phyloP scores from a whole-genome alignment of 2,113 vertebrate genomes.

The Phrynosoma blainvillii region DNA sequence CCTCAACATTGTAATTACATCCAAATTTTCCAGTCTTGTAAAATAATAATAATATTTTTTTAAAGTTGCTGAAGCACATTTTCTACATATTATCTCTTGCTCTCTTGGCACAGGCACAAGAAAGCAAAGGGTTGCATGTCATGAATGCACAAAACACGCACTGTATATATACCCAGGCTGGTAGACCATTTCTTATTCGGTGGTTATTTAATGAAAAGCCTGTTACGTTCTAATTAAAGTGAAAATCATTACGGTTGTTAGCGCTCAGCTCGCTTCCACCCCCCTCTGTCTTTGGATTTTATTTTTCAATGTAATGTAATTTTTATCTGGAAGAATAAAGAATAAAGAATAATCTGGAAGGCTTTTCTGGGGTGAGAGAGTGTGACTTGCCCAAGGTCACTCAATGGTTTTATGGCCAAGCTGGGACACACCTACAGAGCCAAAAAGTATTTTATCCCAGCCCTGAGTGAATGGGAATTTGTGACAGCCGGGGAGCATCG shows the following conservation, averaged over 20 bases:
- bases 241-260: slow-evolving; percentile 50
- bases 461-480: not conserved
- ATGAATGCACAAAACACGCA: not conserved
- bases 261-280: not conserved
- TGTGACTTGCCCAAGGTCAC: too few species aligned
- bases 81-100: not conserved
- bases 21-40: slow-evolving; percentile 9
- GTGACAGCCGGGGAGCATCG: too few species aligned
- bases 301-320: not conserved
- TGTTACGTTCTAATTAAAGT: slow-evolving; percentile 54
- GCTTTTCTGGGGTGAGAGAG: too few species aligned
- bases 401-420: too few species aligned
- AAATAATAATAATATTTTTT: not conserved
- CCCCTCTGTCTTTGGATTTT: not conserved
- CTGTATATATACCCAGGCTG: not conserved
- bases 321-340: not conserved
- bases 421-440: not conserved
- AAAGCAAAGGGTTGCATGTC: not conserved
- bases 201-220: slow-evolving; percentile 34
- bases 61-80: not conserved
- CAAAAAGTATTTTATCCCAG: not conserved
- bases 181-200: not conserved
- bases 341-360: not conserved
- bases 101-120: not conserved
- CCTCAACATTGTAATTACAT: not conserved